Evolutionary conservation across 1,140 invertebrate genomes (phyloP).

Genomic region (Doryteuthis pealeii): DNA sequence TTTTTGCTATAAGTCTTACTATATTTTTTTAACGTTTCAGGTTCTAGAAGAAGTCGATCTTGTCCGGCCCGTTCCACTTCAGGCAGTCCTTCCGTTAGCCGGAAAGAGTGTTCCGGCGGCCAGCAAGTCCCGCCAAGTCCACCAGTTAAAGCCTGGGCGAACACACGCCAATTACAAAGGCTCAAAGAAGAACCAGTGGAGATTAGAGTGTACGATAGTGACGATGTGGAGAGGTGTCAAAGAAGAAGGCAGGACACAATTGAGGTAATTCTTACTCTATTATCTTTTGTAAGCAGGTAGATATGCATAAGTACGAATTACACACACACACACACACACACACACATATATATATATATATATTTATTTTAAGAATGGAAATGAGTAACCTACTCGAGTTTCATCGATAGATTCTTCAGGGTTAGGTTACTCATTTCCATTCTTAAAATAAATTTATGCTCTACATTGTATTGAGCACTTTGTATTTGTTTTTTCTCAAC

Average conservation of each 20-base stretch:
- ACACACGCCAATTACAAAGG: constrained; percentile 41
- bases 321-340: neutral
- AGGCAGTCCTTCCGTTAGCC: constrained; percentile 43
- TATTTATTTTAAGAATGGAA: too few relatives aligned
- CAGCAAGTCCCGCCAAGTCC: constrained; percentile 32
- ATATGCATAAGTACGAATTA: neutral
- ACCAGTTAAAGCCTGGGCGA: constrained; percentile 49
- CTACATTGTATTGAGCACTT: too few relatives aligned
- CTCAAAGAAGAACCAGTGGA: constrained; percentile 53
- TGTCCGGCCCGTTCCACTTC: constrained; percentile 46
- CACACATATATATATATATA: too few relatives aligned
- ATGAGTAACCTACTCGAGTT: too few relatives aligned
- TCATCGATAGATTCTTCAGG: neutral
- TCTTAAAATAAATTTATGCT: too few relatives aligned
- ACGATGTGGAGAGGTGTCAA: constrained; percentile 65
- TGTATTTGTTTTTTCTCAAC: too few relatives aligned
- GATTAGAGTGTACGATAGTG: constrained; percentile 61
- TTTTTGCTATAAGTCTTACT: too few relatives aligned
- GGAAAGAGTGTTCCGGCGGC: constrained; percentile 31
- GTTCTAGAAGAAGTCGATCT: constrained; percentile 51
- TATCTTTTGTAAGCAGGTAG: neutral
- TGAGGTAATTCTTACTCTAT: constrained; percentile 30
- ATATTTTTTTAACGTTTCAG: too few relatives aligned
- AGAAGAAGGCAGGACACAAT: constrained; percentile 60
- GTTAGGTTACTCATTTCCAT: too few relatives aligned